Evolutionary conservation across 2,888 invertebrate species (phyloP), one percentile per base, ranked within the genome.

Genomic region (Sminthurides aquaticus): DNA sequence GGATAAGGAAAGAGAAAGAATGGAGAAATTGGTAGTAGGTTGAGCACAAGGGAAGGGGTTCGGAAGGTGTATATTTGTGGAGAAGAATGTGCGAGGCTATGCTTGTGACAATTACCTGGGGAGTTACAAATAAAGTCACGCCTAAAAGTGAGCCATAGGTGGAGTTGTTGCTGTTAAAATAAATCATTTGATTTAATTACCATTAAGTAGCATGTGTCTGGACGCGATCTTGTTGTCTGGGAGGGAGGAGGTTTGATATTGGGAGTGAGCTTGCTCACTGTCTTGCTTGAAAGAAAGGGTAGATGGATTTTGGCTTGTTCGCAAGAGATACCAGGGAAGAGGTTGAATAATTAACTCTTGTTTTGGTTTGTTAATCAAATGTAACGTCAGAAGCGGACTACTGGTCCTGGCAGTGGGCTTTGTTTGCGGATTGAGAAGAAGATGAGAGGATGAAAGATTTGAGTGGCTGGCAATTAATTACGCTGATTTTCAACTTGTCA

Each of bases 21-120:
- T 15, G 5, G 43, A 34, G 43, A 34, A 34, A 34, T 34, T n/a
- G n/a, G n/a, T n/a, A n/a, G 43, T 15, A 34, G 15, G 15, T 34
- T 5, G 43, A 34, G 43, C 43, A n/a, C n/a, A n/a, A n/a, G n/a
- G n/a, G 43, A 34, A 34, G 5, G 5, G 43, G 5, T 34, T 11
- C 43, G 43, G 43, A 5, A 34, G 43, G 43, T 11, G n/a, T n/a
- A n/a, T n/a, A n/a, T n/a, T n/a, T n/a, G n/a, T n/a, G 43, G 15
- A 11, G 43, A 15, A 34, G 43, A 34, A 34, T 34, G 43, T 34
- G 43, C 43, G 15, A 34, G 43, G 43, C 8, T 11, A 34, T 34
- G 15, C 43, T 15, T 60, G 60, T 62, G 62, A 62, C 62, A 62
- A 62, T 62, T 62, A 62, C 48, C 57, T 48, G 60, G 55, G 34